phyloP scores from a whole-genome alignment of 2,888 invertebrate species.

The Volucella bombylans region DNA sequence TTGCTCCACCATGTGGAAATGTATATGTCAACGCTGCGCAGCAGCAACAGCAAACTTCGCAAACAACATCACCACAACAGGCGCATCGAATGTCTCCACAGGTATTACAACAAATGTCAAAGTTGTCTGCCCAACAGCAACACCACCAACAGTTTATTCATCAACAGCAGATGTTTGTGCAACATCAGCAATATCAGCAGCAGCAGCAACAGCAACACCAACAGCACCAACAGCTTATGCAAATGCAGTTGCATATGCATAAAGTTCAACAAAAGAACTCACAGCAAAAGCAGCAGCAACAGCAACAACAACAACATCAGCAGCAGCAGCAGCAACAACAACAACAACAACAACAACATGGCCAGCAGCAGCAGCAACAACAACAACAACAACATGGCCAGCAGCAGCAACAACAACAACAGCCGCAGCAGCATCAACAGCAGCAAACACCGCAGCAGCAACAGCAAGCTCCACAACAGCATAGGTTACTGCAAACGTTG shows the following conservation, averaged over 20 bases:
- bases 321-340: slow-evolving; percentile 72
- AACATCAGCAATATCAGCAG: slow-evolving; percentile 65
- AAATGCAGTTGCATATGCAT: slow-evolving; percentile 56
- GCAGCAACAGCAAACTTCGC: slow-evolving; percentile 78
- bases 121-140: slow-evolving; percentile 75
- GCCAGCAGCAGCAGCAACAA: slow-evolving; percentile 61
- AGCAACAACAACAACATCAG: slow-evolving; percentile 57
- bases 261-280: slow-evolving; percentile 74
- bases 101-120: slow-evolving; percentile 78
- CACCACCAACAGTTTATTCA: slow-evolving; percentile 75
- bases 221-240: slow-evolving; percentile 77
- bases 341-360: slow-evolving; percentile 67
- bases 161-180: slow-evolving; percentile 61
- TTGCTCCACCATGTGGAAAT: slow-evolving; percentile 59
- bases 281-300: slow-evolving; percentile 69
- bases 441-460: slow-evolving; percentile 56
- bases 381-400: slow-evolving; percentile 75
- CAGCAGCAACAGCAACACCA: slow-evolving; percentile 74
- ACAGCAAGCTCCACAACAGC: slow-evolving; percentile 47
- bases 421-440: slow-evolving; percentile 69
- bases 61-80: slow-evolving; percentile 77
- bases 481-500: slow-evolving; percentile 52
- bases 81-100: slow-evolving; percentile 78
- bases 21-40: slow-evolving; percentile 76
- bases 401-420: slow-evolving; percentile 69